A percentile compares a stretch with the other conserved stretches of the same genome.
Evolutionary conservation across 1,140 invertebrate species (phyloP).

Genomic region (Araneus ventricosus): DNA sequence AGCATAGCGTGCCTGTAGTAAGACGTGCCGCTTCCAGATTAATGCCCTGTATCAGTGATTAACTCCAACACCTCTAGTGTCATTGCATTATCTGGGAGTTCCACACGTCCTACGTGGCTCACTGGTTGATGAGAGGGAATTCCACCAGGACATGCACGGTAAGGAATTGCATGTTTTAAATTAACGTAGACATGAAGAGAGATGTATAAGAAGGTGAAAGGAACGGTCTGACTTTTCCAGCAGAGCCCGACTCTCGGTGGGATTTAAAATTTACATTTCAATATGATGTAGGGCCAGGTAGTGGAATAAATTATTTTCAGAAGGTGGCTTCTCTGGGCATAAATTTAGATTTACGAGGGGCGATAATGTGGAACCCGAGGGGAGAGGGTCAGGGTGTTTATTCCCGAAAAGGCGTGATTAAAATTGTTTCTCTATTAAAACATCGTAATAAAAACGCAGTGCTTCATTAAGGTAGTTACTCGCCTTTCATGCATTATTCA

Average conservation of each 20-base stretch:
- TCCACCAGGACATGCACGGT: background rate
- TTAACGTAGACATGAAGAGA: background rate
- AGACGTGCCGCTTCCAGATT: background rate
- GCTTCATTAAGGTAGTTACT: too few relatives aligned
- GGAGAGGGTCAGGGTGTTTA: too few relatives aligned
- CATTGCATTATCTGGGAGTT: background rate
- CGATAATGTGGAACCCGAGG: background rate
- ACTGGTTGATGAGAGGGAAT: background rate
- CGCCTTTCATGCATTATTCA: too few relatives aligned
- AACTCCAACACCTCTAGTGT: constrained; percentile 6
- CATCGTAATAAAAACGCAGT: too few relatives aligned
- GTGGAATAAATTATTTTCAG: background rate
- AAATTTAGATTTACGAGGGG: constrained; percentile 12
- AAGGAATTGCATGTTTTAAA: background rate
- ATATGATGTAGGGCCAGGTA: background rate
- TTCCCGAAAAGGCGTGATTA: too few relatives aligned
- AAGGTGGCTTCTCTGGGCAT: background rate
- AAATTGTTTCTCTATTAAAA: too few relatives aligned
- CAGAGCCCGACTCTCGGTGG: background rate
- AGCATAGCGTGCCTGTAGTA: background rate
- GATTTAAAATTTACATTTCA: constrained; percentile 21
- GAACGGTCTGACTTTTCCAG: background rate
- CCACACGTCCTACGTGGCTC: background rate
- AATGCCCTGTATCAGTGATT: background rate
- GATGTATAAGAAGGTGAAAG: background rate